Conservation (phyloP, 2,797 vertebrate genomes). For the Anguilla megastoma region DNA sequence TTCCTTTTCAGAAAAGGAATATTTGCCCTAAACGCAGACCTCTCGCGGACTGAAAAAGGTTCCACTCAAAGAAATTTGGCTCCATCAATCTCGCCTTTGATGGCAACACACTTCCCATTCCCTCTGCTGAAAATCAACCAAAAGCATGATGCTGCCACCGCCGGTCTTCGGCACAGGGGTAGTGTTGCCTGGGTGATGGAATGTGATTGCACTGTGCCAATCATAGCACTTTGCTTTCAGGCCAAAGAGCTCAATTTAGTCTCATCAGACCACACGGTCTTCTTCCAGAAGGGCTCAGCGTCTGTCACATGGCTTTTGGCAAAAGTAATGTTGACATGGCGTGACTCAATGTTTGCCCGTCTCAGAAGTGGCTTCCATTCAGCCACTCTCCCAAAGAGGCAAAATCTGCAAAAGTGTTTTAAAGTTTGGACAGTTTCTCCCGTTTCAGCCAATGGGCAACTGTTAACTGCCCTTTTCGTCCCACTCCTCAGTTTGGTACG, state of each 20-base stretch:
- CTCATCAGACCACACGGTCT: neutral
- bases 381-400: neutral
- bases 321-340: neutral
- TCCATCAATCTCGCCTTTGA: neutral
- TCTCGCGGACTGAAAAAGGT: too few relatives aligned
- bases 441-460: neutral
- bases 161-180: neutral
- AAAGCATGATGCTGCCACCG: neutral
- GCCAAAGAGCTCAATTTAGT: neutral
- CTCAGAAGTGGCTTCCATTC: neutral
- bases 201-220: neutral
- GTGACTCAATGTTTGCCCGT: neutral
- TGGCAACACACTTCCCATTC: neutral
- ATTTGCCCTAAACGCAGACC: neutral
- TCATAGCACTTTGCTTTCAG: neutral
- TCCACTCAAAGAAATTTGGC: neutral
- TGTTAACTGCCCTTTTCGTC: neutral
- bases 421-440: neutral
- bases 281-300: neutral
- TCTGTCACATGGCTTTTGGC: neutral
- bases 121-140: neutral
- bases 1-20: neutral
- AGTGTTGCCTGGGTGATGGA: neutral
- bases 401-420: neutral
- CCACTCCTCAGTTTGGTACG: neutral